These are phyloP conservation scores for Aegithalos caudatus DNA, from an alignment of 2,113 vertebrate species.

Conservation along the genomic window DNA sequence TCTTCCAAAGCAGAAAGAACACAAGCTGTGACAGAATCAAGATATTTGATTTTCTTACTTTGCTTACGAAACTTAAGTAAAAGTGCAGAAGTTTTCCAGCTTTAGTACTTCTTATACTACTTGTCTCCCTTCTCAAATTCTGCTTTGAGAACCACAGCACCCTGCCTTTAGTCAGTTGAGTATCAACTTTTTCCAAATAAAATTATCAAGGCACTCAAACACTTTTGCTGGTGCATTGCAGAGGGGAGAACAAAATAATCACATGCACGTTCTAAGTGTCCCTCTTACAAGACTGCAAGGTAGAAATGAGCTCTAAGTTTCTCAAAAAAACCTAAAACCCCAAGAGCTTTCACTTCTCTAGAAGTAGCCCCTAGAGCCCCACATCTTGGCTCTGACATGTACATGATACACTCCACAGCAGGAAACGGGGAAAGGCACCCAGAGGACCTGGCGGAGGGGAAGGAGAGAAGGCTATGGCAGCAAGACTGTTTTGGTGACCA, in stretches of 20 bases:
- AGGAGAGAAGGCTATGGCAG: neutral
- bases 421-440: accelerated
- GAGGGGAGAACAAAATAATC: neutral
- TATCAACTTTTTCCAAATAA: neutral
- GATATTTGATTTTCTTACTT: neutral
- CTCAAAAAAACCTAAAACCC: neutral
- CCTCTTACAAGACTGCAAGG: neutral
- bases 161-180: neutral
- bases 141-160: neutral
- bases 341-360: neutral
- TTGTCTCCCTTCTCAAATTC: neutral
- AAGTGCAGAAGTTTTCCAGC: neutral
- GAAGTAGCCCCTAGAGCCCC: neutral
- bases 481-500: neutral
- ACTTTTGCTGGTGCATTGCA: neutral
- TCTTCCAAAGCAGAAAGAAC: neutral
- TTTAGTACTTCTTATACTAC: neutral
- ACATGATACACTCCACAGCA: neutral
- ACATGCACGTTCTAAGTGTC: neutral
- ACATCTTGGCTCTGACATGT: accelerated
- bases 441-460: neutral
- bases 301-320: neutral
- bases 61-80: neutral
- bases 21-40: neutral
- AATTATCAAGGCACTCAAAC: neutral